A percentile compares a stretch with the other conserved stretches of the same genome.
phyloP scores from a whole-genome alignment of 2,888 invertebrate genomes.

The Myopa testacea region DNA sequence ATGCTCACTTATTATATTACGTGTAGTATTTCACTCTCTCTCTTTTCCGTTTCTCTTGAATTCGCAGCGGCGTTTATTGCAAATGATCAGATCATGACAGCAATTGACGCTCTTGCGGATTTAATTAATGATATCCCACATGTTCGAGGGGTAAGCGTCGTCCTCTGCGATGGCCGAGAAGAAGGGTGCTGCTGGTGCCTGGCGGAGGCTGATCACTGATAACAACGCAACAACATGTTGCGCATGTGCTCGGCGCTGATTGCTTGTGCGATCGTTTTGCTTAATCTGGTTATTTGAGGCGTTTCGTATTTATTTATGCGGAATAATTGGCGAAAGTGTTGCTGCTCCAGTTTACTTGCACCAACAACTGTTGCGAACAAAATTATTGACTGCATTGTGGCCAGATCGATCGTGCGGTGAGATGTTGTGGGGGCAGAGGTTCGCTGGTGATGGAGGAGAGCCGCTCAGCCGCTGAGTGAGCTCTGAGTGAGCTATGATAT shows the following conservation, averaged over 20 bases:
- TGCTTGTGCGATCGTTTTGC: slow-evolving; percentile 12
- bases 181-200: slow-evolving; percentile 7
- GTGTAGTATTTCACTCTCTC: no score
- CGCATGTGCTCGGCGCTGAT: slow-evolving; percentile 32
- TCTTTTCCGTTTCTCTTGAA: neutral
- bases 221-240: slow-evolving; percentile 8
- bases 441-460: neutral
- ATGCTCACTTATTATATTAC: neutral
- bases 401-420: slow-evolving; percentile 17
- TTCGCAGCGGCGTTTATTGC: neutral
- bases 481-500: no score
- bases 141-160: neutral
- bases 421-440: neutral
- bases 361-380: slow-evolving; percentile 7
- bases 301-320: slow-evolving; percentile 46
- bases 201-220: slow-evolving; percentile 26
- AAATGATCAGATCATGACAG: slow-evolving; percentile 8
- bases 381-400: slow-evolving; percentile 25
- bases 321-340: slow-evolving; percentile 51
- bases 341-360: slow-evolving; percentile 35
- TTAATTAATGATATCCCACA: slow-evolving; percentile 26
- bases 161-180: slow-evolving; percentile 10
- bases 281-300: slow-evolving; percentile 31
- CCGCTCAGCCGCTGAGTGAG: no score
- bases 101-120: slow-evolving; percentile 4